Evolutionary conservation across 2,888 invertebrate species (phyloP).

Genomic region (Meteorus cinctellus): DNA sequence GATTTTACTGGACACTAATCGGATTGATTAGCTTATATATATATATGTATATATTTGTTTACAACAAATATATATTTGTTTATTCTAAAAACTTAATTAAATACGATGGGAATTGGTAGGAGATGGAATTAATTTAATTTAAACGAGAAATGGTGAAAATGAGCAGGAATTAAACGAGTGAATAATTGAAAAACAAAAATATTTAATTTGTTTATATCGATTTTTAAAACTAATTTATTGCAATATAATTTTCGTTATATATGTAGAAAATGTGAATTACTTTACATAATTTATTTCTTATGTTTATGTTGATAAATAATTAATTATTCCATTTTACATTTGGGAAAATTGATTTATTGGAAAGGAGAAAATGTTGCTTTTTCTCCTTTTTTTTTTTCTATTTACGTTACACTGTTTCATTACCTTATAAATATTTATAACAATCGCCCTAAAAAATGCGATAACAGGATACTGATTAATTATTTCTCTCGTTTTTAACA

Average conservation of each 20-base stretch:
- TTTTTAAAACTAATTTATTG: background rate
- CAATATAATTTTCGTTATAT: background rate
- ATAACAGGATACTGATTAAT: background rate
- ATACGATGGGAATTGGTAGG: background rate
- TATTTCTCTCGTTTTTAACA: background rate
- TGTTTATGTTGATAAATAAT: too few relatives aligned
- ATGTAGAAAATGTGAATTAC: too few relatives aligned
- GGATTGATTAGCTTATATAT: constrained; percentile 3
- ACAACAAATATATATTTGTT: background rate
- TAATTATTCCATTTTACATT: too few relatives aligned
- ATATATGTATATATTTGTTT: background rate
- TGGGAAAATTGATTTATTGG: background rate
- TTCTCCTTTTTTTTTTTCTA: background rate
- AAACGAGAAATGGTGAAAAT: background rate
- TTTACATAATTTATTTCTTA: too few relatives aligned
- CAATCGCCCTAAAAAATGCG: background rate
- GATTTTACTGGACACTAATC: constrained; percentile 22
- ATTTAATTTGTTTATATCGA: background rate
- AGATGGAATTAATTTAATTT: background rate
- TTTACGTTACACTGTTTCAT: background rate
- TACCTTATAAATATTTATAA: constrained; percentile 10
- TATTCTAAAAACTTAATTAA: background rate
- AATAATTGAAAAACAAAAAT: background rate
- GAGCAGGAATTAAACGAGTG: background rate
- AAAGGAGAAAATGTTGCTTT: background rate